These are phyloP conservation scores for Pagetopsis macropterus DNA, from an alignment of 2,797 vertebrate genomes.

Conservation along the genomic window DNA sequence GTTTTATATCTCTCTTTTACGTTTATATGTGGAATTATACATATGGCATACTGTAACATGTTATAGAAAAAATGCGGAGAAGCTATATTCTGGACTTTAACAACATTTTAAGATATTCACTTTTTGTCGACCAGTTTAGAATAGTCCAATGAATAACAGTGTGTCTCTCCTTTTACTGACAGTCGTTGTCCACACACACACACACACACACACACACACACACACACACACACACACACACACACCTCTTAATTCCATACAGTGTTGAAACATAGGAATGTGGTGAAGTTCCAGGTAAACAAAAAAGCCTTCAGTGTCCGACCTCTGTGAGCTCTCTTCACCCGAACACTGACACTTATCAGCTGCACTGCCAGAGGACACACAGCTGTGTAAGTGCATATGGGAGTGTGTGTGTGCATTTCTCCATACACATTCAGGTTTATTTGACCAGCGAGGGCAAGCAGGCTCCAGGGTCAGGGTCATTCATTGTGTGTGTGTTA, in stretches of 20 bases:
- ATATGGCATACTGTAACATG: background rate
- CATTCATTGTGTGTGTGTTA: slow-evolving; percentile 55
- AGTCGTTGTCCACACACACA: slow-evolving; percentile 4
- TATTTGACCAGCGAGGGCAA: slow-evolving; percentile 64
- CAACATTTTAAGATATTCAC: background rate
- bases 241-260: too few species aligned
- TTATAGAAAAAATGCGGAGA: background rate
- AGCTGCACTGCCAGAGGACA: slow-evolving; percentile 41
- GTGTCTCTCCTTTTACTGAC: slow-evolving; percentile 1
- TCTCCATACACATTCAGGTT: slow-evolving; percentile 39
- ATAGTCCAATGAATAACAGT: background rate
- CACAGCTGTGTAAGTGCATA: slow-evolving; percentile 30
- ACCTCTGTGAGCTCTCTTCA: slow-evolving; percentile 49
- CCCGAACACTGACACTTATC: slow-evolving; percentile 73
- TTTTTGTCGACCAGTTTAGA: background rate
- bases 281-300: slow-evolving; percentile 49
- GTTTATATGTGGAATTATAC: accelerated
- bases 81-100: background rate
- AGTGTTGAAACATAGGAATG: slow-evolving; percentile 54
- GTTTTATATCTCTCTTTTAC: background rate
- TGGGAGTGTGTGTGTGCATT: slow-evolving; percentile 15
- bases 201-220: too few species aligned
- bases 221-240: too few species aligned
- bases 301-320: slow-evolving; percentile 49
- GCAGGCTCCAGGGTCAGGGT: slow-evolving; percentile 65